Base-by-base conservation (phyloP, 2,797 vertebrate genomes). In the Thripadectes ignobilis region DNA sequence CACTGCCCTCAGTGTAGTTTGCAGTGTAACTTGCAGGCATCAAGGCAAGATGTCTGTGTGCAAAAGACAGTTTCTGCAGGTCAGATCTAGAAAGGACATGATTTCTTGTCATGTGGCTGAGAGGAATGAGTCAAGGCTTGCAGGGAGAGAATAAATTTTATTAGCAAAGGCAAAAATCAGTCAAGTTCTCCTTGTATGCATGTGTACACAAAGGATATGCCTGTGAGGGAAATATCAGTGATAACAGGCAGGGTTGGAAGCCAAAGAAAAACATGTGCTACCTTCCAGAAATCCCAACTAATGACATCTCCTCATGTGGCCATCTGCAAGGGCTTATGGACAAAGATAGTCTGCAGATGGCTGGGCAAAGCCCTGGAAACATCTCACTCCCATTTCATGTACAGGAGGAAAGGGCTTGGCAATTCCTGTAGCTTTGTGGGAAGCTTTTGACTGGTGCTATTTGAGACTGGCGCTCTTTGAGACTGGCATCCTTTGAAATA, bases 41-140 rank as follows among this genome's bases (percentile, higher is more conserved):
- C 26, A 9, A 32, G 32, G 10, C 0, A 0, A 58, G 57, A 58
- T 1, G 3, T 49, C 46, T 3, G 1, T 32, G 32, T 72, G 46
- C 19, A 34, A 68, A 14, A 46, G 34, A 45, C 46, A 61, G 13
- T 29, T 43, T 82, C 61, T 51, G 22, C 41, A 39, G 32, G 30
- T 63, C 55, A 41, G 14, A 63, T n/a, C 27, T 67, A 52, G 38
- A 80, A 80, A 90, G 12, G 5, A 18, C 8, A 23, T 54, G 43
- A 48, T 36, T 85, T 82, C n/a, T 38, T 63, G n/a, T n/a, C 62
- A 54, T 4, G 32, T 20, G 16, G 11, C 24, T 79, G 73, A 59
- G 10, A 39, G 29, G 52, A 77, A 45, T 24, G 21, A 91, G 21
- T 11, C 32, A 83, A 48, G 15, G 10, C 11, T 66, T 72, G 7